Percentiles rank a stretch among this genome's conserved stretches.
Evolutionary conservation across 2,797 vertebrate species (phyloP).

Genomic region (Cyprinella venusta): DNA sequence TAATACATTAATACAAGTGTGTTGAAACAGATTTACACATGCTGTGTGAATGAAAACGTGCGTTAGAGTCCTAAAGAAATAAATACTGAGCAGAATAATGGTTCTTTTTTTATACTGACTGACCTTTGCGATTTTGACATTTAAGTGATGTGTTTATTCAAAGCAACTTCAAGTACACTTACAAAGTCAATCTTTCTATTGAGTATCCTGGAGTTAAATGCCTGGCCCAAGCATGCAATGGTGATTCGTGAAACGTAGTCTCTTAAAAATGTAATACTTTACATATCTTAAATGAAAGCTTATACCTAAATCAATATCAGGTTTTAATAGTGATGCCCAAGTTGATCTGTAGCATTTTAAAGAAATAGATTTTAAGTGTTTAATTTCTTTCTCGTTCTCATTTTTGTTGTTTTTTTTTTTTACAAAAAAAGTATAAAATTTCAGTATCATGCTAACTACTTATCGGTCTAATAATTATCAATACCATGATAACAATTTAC

Average conservation of each 20-base stretch:
- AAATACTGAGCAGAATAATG: background rate
- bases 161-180: slow-evolving; percentile 1
- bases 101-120: background rate
- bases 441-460: background rate
- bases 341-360: background rate
- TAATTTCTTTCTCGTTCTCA: background rate
- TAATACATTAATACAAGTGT: slow-evolving; percentile 16
- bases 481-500: too few relatives aligned
- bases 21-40: background rate
- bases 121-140: background rate
- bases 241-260: background rate
- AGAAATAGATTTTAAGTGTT: background rate
- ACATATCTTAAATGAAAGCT: background rate
- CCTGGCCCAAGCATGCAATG: background rate
- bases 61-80: background rate
- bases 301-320: background rate
- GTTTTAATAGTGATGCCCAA: background rate
- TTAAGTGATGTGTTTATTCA: background rate
- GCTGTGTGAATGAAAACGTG: background rate
- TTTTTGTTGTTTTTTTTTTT: background rate
- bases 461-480: background rate
- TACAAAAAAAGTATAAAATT: background rate
- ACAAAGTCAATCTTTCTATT: background rate
- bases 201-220: background rate
- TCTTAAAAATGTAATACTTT: background rate